Percentiles rank a stretch among this genome's conserved stretches.
Conservation (phyloP, 2,888 invertebrate genomes). For the Leptinotarsa juncta region DNA sequence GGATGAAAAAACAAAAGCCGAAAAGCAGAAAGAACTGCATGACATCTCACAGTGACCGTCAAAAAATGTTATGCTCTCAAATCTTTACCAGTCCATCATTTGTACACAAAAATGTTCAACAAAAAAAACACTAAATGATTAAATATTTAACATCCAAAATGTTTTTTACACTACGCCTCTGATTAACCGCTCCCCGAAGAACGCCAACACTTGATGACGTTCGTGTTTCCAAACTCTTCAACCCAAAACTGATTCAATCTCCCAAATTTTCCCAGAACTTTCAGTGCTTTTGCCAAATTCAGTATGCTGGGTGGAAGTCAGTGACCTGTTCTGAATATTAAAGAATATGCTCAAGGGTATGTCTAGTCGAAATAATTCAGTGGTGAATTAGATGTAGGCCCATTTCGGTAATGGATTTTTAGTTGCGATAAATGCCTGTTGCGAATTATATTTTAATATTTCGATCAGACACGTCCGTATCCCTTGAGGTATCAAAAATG, state of each 20-base stretch:
- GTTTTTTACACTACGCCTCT: neutral
- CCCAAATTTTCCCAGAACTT: constrained; percentile 9
- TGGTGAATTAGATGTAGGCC: neutral
- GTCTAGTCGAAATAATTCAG: neutral
- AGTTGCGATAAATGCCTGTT: too few relatives aligned
- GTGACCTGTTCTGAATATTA: constrained; percentile 9
- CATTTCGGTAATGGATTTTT: too few relatives aligned
- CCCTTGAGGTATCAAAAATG: too few relatives aligned
- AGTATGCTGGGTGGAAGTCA: neutral
- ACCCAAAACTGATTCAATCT: constrained; percentile 17
- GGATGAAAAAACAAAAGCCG: too few relatives aligned
- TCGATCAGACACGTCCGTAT: too few relatives aligned
- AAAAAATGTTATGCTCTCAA: too few relatives aligned
- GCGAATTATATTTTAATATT: too few relatives aligned
- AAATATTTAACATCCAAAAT: neutral
- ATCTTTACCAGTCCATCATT: too few relatives aligned
- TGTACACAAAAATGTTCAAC: too few relatives aligned
- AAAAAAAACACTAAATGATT: too few relatives aligned
- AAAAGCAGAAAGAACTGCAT: too few relatives aligned
- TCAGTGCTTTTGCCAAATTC: constrained; percentile 12
- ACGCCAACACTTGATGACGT: constrained; percentile 50
- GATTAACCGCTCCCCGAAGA: constrained; percentile 33
- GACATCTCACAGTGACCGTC: too few relatives aligned
- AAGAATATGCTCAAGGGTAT: neutral
- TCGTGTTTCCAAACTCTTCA: constrained; percentile 41